Evolutionary conservation across 2,888 invertebrate genomes (phyloP).

Genomic region (Eupithecia exiguata): DNA sequence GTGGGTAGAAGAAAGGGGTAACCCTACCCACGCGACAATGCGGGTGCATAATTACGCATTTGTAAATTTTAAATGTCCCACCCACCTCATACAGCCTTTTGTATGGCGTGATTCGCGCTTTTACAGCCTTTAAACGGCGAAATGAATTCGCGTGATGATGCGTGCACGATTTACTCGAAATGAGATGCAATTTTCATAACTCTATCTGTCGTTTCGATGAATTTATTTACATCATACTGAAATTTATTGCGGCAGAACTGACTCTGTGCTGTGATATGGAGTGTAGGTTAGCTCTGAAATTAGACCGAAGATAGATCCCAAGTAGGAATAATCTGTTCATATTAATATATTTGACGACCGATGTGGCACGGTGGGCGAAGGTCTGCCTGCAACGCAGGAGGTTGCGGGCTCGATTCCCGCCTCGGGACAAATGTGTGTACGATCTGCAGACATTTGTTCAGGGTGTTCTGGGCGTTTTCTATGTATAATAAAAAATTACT

Average conservation of each 20-base stretch:
- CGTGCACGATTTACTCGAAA: slow-evolving; percentile 70
- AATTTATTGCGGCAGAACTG: slow-evolving; percentile 3
- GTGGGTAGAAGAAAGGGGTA: slow-evolving; percentile 62
- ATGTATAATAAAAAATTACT: too few species aligned
- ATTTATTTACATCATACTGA: slow-evolving; percentile 11
- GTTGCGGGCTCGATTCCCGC: too few species aligned
- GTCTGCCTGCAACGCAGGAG: too few species aligned
- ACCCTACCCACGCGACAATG: slow-evolving; percentile 81
- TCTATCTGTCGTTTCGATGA: slow-evolving; percentile 37
- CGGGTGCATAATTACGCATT: slow-evolving; percentile 84
- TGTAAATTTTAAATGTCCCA: slow-evolving; percentile 83
- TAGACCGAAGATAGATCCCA: background rate
- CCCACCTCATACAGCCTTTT: slow-evolving; percentile 80
- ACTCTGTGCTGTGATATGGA: background rate
- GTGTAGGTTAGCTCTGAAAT: background rate
- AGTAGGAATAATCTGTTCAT: background rate
- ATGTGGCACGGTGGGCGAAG: too few species aligned
- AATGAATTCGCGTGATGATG: slow-evolving; percentile 75
- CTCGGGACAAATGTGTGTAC: too few species aligned
- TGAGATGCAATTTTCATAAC: slow-evolving; percentile 67
- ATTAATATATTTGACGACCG: too few species aligned
- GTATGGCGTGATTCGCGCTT: slow-evolving; percentile 81
- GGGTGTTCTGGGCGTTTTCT: too few species aligned
- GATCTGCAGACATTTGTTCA: too few species aligned
- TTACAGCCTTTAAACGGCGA: slow-evolving; percentile 71